A percentile compares a stretch with the other conserved stretches of the same genome.
phyloP scores from a whole-genome alignment of 1,140 invertebrate species.

The Chrysomallon squamiferum region DNA sequence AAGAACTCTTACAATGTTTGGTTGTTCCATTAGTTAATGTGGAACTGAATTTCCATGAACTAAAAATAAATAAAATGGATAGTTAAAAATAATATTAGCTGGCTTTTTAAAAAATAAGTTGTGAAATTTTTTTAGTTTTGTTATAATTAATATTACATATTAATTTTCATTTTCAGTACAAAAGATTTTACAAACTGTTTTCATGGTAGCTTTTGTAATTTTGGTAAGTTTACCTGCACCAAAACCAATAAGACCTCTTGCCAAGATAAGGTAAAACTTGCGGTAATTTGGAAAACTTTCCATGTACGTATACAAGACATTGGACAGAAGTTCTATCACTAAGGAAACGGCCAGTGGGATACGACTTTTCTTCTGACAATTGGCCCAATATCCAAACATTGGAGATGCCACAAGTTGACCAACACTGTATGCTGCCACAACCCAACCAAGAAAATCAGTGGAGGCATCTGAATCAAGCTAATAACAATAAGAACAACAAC shows the following conservation, averaged over 20 bases:
- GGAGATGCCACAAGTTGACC: slow-evolving; percentile 89
- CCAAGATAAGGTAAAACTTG: slow-evolving; percentile 76
- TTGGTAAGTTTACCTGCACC: slow-evolving; percentile 82
- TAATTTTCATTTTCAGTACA: too few relatives aligned
- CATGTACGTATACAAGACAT: slow-evolving; percentile 79
- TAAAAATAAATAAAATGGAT: too few relatives aligned
- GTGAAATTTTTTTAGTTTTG: too few relatives aligned
- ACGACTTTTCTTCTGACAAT: slow-evolving; percentile 74
- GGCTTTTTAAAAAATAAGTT: too few relatives aligned
- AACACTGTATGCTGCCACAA: slow-evolving; percentile 86
- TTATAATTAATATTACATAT: too few relatives aligned
- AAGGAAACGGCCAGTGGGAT: slow-evolving; percentile 77
- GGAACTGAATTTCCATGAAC: too few relatives aligned
- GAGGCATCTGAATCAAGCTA: slow-evolving; percentile 79
- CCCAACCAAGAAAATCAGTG: slow-evolving; percentile 83
- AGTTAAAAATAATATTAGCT: too few relatives aligned
- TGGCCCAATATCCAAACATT: slow-evolving; percentile 84
- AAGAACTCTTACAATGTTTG: too few relatives aligned
- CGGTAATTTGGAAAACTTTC: slow-evolving; percentile 70
- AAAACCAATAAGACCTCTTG: slow-evolving; percentile 83
- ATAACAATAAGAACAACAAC: slow-evolving; percentile 57
- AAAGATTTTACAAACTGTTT: too few relatives aligned
- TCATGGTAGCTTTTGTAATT: too few relatives aligned
- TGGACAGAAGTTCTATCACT: slow-evolving; percentile 77
- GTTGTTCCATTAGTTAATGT: too few relatives aligned